Evolutionary conservation across 1,140 invertebrate genomes (phyloP).

Genomic region (Drosophila arawakana): DNA sequence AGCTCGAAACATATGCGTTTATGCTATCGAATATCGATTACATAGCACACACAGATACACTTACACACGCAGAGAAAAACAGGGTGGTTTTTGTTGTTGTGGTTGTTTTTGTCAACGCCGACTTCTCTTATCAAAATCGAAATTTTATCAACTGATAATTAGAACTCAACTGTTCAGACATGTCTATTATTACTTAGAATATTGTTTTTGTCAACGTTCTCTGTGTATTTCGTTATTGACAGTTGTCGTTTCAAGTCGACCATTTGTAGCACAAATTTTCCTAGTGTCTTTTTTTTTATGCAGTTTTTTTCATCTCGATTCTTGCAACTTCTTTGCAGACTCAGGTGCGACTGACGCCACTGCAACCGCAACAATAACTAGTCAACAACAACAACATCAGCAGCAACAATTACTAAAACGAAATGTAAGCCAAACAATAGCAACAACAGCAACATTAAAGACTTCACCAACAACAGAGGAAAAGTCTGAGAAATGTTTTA

Average conservation of each 20-base stretch:
- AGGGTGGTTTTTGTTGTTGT: not conserved
- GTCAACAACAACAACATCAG: slow-evolving; percentile 59
- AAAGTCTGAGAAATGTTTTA: slow-evolving; percentile 79
- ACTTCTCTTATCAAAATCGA: slow-evolving; percentile 25
- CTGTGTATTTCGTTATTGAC: slow-evolving; percentile 13
- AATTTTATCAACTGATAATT: slow-evolving; percentile 46
- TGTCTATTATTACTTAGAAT: slow-evolving; percentile 2
- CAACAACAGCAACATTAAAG: slow-evolving; percentile 42
- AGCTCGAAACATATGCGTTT: not conserved
- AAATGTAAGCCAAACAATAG: slow-evolving; percentile 57
- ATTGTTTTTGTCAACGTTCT: not conserved
- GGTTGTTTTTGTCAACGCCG: not conserved
- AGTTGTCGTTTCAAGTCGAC: not conserved
- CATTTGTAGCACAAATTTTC: not conserved
- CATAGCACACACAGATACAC: not conserved
- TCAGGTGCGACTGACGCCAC: slow-evolving; percentile 48
- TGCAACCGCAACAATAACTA: slow-evolving; percentile 57
- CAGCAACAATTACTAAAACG: slow-evolving; percentile 46
- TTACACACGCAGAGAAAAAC: not conserved
- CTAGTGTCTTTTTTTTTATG: not conserved
- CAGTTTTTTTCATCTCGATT: slow-evolving; percentile 1
- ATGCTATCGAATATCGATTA: slow-evolving; percentile 23
- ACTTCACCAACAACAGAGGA: slow-evolving; percentile 69
- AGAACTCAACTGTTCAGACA: slow-evolving; percentile 14
- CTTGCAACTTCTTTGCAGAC: slow-evolving; percentile 46